Evolutionary conservation across 2,888 invertebrate species (phyloP).

Genomic region (Stenurella melanura): DNA sequence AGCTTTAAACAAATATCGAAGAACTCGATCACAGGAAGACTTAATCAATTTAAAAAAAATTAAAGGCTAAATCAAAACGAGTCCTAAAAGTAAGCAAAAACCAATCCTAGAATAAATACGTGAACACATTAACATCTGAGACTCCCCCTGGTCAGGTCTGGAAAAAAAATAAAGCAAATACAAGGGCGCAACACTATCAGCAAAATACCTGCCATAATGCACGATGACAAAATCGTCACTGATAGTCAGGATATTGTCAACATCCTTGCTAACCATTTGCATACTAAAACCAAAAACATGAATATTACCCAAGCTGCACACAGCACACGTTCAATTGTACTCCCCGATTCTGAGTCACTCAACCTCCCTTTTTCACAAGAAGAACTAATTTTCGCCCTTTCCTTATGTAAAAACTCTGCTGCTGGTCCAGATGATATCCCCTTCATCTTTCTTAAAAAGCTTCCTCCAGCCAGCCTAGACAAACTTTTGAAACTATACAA

Average conservation of each 20-base stretch:
- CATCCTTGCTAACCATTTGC: not conserved
- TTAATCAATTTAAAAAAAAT: not conserved
- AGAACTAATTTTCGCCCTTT: conserved; percentile 22
- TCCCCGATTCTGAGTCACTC: not conserved
- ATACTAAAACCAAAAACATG: conserved; percentile 10
- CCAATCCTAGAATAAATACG: not conserved
- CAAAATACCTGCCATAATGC: not conserved
- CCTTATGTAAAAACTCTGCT: conserved; percentile 35
- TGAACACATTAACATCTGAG: too few relatives aligned
- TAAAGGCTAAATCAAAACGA: not conserved
- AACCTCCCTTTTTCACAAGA: conserved; percentile 5
- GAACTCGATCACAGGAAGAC: not conserved
- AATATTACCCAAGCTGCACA: not conserved
- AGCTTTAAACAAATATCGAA: not conserved
- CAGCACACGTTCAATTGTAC: not conserved
- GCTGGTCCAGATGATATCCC: conserved; percentile 40
- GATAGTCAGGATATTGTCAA: conserved; percentile 4
- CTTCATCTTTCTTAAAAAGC: conserved; percentile 35
- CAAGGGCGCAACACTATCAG: too few relatives aligned
- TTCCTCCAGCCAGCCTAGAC: conserved; percentile 14
- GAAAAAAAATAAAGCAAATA: not conserved
- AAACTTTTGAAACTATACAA: conserved; percentile 42
- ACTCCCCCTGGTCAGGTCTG: not conserved
- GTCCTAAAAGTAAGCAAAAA: not conserved
- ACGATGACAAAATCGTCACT: not conserved